phyloP scores from a whole-genome alignment of 1,140 invertebrate genomes.

The Globodera ellingtonae region DNA sequence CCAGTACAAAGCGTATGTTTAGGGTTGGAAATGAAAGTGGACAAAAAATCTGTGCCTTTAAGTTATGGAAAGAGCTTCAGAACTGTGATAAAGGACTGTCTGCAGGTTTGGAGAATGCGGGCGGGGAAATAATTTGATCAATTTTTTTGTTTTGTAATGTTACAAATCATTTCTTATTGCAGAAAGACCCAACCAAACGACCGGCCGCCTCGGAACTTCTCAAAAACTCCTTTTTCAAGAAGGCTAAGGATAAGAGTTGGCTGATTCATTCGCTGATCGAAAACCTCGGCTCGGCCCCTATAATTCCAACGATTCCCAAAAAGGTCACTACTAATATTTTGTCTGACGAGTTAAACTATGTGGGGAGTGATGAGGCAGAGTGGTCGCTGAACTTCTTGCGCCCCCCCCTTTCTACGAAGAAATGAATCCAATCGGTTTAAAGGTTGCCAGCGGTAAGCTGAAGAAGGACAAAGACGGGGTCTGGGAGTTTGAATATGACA shows the following conservation, averaged over 20 bases:
- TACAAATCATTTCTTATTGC: slow-evolving; percentile 18
- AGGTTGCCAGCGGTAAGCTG: slow-evolving; percentile 63
- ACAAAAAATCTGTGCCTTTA: background rate
- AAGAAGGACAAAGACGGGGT: slow-evolving; percentile 65
- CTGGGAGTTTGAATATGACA: slow-evolving; percentile 65
- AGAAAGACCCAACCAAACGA: slow-evolving; percentile 86
- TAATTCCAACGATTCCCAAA: slow-evolving; percentile 49
- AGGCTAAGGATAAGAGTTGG: slow-evolving; percentile 95
- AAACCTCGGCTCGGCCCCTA: slow-evolving; percentile 57
- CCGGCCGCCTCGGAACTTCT: slow-evolving; percentile 94
- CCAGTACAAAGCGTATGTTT: slow-evolving; percentile 78
- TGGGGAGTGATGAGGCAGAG: no score
- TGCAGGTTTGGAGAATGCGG: slow-evolving; percentile 71
- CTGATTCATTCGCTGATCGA: slow-evolving; percentile 68
- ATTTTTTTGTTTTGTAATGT: background rate
- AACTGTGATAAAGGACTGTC: slow-evolving; percentile 89
- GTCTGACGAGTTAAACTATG: no score
- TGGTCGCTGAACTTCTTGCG: no score
- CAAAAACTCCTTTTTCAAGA: slow-evolving; percentile 98
- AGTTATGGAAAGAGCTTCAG: slow-evolving; percentile 89
- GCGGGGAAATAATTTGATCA: no score
- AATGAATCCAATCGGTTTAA: slow-evolving; percentile 21
- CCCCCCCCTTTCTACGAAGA: background rate
- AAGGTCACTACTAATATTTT: slow-evolving; percentile 40
- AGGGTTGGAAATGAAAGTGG: background rate